These are phyloP conservation scores for Rhynchophorus ferrugineus DNA, from an alignment of 1,140 invertebrate species.

Conservation along the genomic window DNA sequence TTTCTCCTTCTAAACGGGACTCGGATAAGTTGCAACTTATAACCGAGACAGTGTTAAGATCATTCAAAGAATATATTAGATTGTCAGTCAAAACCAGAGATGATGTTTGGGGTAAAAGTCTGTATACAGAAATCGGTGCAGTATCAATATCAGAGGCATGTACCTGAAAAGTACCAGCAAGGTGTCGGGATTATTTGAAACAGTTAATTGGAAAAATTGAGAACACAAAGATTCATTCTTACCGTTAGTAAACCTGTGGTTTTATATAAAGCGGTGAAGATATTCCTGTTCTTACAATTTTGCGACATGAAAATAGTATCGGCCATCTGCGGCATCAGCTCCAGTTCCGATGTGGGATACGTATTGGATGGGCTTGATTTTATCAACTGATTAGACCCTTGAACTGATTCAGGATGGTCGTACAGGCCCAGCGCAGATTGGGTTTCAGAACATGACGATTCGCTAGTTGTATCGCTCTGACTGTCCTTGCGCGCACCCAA, in stretches of 20 bases:
- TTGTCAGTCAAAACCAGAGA: slow-evolving; percentile 53
- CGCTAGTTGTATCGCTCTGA: slow-evolving; percentile 35
- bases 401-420: slow-evolving; percentile 2
- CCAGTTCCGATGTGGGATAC: too few species aligned
- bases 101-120: slow-evolving; percentile 51
- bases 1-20: slow-evolving; percentile 49
- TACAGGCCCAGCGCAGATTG: slow-evolving; percentile 21
- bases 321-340: slow-evolving; percentile 36
- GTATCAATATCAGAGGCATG: slow-evolving; percentile 56
- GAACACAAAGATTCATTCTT: too few species aligned
- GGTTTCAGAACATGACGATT: slow-evolving; percentile 33
- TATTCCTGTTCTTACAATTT: slow-evolving; percentile 42
- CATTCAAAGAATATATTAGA: slow-evolving; percentile 53
- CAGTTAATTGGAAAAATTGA: neutral
- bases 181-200: neutral
- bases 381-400: neutral
- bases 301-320: slow-evolving; percentile 46
- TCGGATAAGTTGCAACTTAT: slow-evolving; percentile 56
- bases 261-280: slow-evolving; percentile 46
- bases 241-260: slow-evolving; percentile 46
- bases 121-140: slow-evolving; percentile 61
- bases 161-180: slow-evolving; percentile 40
- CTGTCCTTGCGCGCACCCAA: slow-evolving; percentile 38
- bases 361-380: neutral
- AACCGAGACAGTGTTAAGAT: slow-evolving; percentile 45